Conservation (phyloP, 1,140 invertebrate species). For the Drosophila arawakana region DNA sequence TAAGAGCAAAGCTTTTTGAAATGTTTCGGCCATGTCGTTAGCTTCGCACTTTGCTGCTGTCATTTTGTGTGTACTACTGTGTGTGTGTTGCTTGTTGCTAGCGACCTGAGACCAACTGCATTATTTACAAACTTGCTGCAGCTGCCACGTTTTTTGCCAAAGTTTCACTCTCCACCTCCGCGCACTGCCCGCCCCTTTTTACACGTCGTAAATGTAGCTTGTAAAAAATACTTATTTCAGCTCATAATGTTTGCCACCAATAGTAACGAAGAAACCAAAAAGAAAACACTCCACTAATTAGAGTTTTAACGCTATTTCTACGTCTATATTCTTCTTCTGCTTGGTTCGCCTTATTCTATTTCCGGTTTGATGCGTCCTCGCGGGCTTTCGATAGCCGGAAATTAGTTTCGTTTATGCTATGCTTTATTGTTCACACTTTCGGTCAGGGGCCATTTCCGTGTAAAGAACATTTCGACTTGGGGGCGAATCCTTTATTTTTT, state of each 20-base stretch:
- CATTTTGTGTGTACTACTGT: slow-evolving; percentile 31
- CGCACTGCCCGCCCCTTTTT: not conserved
- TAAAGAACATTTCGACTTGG: too few species aligned
- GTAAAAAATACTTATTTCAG: slow-evolving; percentile 53
- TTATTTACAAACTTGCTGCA: slow-evolving; percentile 72
- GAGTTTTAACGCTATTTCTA: not conserved
- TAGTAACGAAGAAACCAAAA: not conserved
- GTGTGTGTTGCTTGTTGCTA: slow-evolving; percentile 14
- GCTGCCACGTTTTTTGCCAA: not conserved
- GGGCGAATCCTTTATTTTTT: too few species aligned
- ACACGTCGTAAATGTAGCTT: slow-evolving; percentile 43
- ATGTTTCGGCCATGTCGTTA: slow-evolving; percentile 67
- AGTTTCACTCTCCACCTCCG: not conserved
- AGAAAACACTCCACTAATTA: slow-evolving; percentile 30
- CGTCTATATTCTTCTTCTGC: slow-evolving; percentile 25
- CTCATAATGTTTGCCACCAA: slow-evolving; percentile 42
- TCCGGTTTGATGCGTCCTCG: slow-evolving; percentile 64
- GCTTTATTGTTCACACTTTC: slow-evolving; percentile 46
- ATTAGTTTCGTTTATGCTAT: slow-evolving; percentile 75
- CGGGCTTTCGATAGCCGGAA: slow-evolving; percentile 63
- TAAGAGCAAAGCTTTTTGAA: slow-evolving; percentile 41
- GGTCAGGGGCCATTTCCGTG: not conserved
- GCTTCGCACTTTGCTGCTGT: slow-evolving; percentile 69
- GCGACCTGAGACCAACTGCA: slow-evolving; percentile 49
- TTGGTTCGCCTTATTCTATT: slow-evolving; percentile 66